phyloP scores from a whole-genome alignment of 2,888 invertebrate species.

The Argynnis bischoffii region DNA sequence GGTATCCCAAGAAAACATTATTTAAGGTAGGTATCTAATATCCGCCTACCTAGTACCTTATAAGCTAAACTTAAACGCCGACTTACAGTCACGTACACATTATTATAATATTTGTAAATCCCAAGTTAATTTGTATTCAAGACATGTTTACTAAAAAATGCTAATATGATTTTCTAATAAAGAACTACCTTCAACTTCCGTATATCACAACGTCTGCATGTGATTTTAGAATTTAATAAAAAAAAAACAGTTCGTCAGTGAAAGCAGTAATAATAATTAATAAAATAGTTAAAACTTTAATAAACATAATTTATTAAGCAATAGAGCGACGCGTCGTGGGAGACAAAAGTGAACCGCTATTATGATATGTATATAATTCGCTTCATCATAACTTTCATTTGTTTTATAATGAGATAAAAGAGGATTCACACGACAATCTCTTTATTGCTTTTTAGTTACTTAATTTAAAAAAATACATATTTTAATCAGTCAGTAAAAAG shows the following conservation, averaged over 20 bases:
- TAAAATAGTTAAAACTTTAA: conserved; percentile 49
- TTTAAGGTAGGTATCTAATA: conserved; percentile 12
- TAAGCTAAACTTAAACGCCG: conserved; percentile 18
- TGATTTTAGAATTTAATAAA: neutral
- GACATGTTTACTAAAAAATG: neutral
- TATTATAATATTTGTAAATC: conserved; percentile 17
- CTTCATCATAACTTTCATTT: conserved; percentile 69
- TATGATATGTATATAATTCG: conserved; percentile 57
- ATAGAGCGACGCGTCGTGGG: conserved; percentile 71
- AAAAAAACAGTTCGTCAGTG: neutral
- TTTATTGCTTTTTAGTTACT: conserved; percentile 17
- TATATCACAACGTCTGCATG: neutral
- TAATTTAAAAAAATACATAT: neutral
- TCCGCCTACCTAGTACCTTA: conserved; percentile 25
- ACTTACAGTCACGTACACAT: conserved; percentile 23
- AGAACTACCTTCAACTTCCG: conserved; percentile 4
- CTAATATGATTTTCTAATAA: neutral
- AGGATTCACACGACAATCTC: conserved; percentile 49
- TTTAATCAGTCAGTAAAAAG: too few relatives aligned
- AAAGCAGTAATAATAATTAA: conserved; percentile 34
- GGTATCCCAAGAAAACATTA: neutral
- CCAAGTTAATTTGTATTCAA: conserved; percentile 11
- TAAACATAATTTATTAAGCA: conserved; percentile 61
- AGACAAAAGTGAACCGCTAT: conserved; percentile 68
- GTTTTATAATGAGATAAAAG: conserved; percentile 47